Base-by-base conservation (phyloP, 2,888 invertebrate genomes). In the Brachypalpus laphriformis region DNA sequence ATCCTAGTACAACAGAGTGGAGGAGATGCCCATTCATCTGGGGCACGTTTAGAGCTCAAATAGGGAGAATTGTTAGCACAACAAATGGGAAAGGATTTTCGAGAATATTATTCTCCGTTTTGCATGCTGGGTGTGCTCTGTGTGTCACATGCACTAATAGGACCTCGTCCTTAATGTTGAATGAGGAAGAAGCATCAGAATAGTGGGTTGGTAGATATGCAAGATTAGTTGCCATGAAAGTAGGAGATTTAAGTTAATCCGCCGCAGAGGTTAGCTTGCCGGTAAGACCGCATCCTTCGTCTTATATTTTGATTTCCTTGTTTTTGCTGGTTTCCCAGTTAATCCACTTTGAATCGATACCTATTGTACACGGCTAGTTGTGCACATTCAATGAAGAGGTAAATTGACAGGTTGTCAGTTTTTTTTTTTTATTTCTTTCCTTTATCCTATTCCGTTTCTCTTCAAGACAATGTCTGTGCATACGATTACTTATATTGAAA, bases 331-430 rank as follows among this genome's bases (percentile, higher is more conserved):
- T 61, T 22, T 47, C 40, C 49, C 11, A 34, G 61, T 65, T 80
- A 80, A 83, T 83, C 74, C 70, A 56, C 70, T 70, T 28, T 20
- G 45, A 83, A 83, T 83, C 74, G 83, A 80, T 83, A 70, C 65
- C 25, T 72, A 20, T 20, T 40, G 31, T 45, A 42, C 70, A 65
- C 31, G 57, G 51, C 51, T 51, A 74, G 72, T 72, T 82, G 56
- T 63, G 83, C 63, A 49, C 75, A 61, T 37, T 57, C 49, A 65
- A 71, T 54, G 63, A 56, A 70, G 47, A 51, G 63, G 59, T 68
- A 83, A 70, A 75, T 74, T 80, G 83, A 80, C 74, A 83, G 80
- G 74, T 70, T 83, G 78, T 72, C 78, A 68, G 54, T 54, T 56
- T 66, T 82, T 66, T 57, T 40, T 54, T 56, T 66, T 82, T 66